Base-by-base conservation (phyloP, 1,140 invertebrate species). In the Bombus sibiricus region DNA sequence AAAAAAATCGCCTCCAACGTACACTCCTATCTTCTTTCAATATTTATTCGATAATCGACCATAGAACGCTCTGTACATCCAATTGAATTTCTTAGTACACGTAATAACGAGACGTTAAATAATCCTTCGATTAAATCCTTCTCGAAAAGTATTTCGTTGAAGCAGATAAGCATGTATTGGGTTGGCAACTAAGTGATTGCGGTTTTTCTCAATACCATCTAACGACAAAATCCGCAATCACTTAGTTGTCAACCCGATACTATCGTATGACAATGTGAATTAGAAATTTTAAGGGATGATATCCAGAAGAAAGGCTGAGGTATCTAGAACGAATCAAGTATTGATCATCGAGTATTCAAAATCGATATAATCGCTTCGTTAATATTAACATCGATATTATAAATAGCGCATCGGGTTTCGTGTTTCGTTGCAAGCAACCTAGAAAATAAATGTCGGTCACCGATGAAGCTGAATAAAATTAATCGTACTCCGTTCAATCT, bases 381-480 rank as follows among this genome's bases (percentile, higher is more conserved):
- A 83, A 83, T 83, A 83, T 83, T 83, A 22, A 77, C 6, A 57
- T 53, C 22, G 34, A 18, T 39, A 41, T 66, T 68, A 77, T 77
- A 77, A 83, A 68, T 68, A 83, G 12, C 5, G 3, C 15, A 53
- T 53, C 4, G 72, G 39, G 8, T 12, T 34, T 66, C 59, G 39
- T 47, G 64, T 69, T 37, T 28, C 64, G 9, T 2, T 69, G 57
- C 8, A 41, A 62, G 34, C 25, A 32, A 62, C 34, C 12, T 3
- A n/a, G 53, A 28, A 62, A 62, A 77, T 62, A 62, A 62, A 77
- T 62, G 18, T 64, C 75, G 39, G 37, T 64, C 75, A 41, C 9
- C 15, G 18, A 41, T 41, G n/a, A 32, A 39, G 22, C n/a, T 22
- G 28, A 18, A 43, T 22, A 25, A 78, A n/a, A 57, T 76, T 53